Evolutionary conservation across 2,888 invertebrate genomes (phyloP), one percentile per base, ranked within the genome.

Genomic region (Craniophora ligustri): DNA sequence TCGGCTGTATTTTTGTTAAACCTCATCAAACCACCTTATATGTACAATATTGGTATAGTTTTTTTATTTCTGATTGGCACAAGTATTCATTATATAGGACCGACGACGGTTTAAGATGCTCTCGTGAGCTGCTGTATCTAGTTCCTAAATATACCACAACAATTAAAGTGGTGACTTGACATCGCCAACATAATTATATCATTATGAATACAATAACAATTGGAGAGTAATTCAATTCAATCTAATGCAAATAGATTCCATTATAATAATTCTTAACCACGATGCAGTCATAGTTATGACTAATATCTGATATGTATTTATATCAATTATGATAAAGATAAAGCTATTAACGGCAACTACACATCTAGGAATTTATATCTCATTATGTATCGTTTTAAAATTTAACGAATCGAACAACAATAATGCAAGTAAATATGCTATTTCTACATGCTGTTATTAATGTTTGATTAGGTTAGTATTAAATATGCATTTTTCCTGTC

Each of bases 231-330:
- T 66, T 65, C 19, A 46, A 71, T 55, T 54, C 53, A 48, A 58
- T 41, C 18, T 39, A 30, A 44, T 32, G 40, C 54, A 28, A 47
- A 51, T 55, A 56, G 47, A 57, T 57, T 55, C 10, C 14, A 44
- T 32, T 39, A 40, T 30, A 46, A 59, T 56, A 51, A 34, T 14
- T 46, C 23, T 15, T 42, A 47, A 31, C 35, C 31, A 50, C 46
- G 64, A 58, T 39, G 49, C 38, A 41, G 32, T 48, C 47, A 65
- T 39, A 32, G 26, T 5, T 46, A 60, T 56, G 51, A 69, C 39
- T 64, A 64, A 59, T 55, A 44, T 23, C 39, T 5, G 53, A 32
- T 66, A 48, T n/a, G n/a, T 40, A 44, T 53, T 51, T 48, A 53
- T 32, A 28, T 53, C 44, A 53, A 53, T 53, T 60, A 44, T 28